These are phyloP conservation scores for Eueides isabella DNA, from an alignment of 1,140 invertebrate species.

Conservation along the genomic window DNA sequence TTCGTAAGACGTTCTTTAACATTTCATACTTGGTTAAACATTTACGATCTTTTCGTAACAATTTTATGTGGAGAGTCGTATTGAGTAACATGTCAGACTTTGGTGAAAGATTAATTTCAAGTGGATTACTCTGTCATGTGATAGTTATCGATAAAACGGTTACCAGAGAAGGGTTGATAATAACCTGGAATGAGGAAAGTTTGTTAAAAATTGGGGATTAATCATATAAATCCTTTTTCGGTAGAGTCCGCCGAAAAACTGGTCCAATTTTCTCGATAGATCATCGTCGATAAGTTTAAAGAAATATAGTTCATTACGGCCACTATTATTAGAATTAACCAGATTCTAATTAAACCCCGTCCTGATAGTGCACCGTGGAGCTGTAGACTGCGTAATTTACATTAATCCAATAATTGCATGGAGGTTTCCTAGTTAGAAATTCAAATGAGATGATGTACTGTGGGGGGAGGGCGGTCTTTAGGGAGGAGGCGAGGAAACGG, in stretches of 20 bases:
- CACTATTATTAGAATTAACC: constrained; percentile 77
- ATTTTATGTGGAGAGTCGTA: not conserved
- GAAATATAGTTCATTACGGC: constrained; percentile 41
- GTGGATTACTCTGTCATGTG: not conserved
- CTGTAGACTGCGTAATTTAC: constrained; percentile 92
- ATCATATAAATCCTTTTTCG: constrained; percentile 11
- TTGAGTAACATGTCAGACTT: not conserved
- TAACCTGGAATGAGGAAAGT: constrained; percentile 10
- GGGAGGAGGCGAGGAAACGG: constrained; percentile 65
- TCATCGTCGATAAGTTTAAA: constrained; percentile 4
- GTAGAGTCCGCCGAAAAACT: not conserved
- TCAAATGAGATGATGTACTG: constrained; percentile 91
- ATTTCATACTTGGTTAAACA: constrained; percentile 31
- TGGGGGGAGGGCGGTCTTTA: constrained; percentile 54
- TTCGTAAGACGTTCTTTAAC: constrained; percentile 22
- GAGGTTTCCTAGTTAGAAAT: constrained; percentile 95
- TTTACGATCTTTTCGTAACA: constrained; percentile 8
- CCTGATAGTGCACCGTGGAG: constrained; percentile 84
- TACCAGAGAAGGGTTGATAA: not conserved
- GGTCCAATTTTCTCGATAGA: not conserved
- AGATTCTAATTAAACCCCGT: constrained; percentile 80
- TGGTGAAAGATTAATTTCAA: not conserved
- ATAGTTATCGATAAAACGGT: not conserved
- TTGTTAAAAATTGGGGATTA: constrained; percentile 11
- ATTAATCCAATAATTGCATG: constrained; percentile 97